phyloP scores from a whole-genome alignment of 2,888 invertebrate species.

The Danaus chrysippus region DNA sequence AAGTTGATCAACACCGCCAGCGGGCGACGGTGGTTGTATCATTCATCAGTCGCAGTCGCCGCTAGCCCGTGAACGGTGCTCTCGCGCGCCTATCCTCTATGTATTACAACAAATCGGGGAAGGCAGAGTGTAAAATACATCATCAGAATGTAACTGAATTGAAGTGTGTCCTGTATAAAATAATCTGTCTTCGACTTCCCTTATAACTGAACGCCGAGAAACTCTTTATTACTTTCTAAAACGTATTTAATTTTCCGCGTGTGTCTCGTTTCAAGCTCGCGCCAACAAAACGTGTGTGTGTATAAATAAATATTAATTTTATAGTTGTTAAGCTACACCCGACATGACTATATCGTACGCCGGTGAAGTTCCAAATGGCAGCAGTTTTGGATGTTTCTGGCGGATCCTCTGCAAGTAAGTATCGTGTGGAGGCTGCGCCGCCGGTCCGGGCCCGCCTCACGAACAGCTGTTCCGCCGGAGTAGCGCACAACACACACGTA shows the following conservation, averaged over 20 bases:
- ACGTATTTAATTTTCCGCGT: conserved; percentile 74
- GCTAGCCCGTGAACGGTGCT: conserved; percentile 55
- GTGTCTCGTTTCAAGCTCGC: conserved; percentile 67
- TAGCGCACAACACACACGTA: conserved; percentile 33
- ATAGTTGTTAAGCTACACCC: conserved; percentile 56
- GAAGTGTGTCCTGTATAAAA: conserved; percentile 54
- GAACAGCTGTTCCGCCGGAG: conserved; percentile 63
- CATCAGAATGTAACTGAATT: conserved; percentile 73
- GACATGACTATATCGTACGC: conserved; percentile 94
- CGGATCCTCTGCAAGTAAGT: conserved; percentile 92
- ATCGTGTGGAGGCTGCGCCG: conserved; percentile 34
- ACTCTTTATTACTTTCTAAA: conserved; percentile 75
- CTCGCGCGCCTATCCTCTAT: conserved; percentile 50
- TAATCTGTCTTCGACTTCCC: conserved; percentile 63
- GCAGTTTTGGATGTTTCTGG: conserved; percentile 96
- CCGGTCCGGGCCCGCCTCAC: conserved; percentile 34
- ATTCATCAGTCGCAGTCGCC: conserved; percentile 62
- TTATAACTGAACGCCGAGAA: conserved; percentile 54
- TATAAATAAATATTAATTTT: conserved; percentile 70
- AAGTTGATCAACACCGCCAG: conserved; percentile 50
- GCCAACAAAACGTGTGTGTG: conserved; percentile 72
- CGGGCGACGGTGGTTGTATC: conserved; percentile 44
- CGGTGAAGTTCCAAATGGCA: conserved; percentile 94
- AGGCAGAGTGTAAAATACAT: conserved; percentile 60
- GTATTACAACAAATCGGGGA: conserved; percentile 52